These are phyloP conservation scores for Oncorhynchus clarkii DNA, from an alignment of 2,113 vertebrate species.

Conservation along the genomic window DNA sequence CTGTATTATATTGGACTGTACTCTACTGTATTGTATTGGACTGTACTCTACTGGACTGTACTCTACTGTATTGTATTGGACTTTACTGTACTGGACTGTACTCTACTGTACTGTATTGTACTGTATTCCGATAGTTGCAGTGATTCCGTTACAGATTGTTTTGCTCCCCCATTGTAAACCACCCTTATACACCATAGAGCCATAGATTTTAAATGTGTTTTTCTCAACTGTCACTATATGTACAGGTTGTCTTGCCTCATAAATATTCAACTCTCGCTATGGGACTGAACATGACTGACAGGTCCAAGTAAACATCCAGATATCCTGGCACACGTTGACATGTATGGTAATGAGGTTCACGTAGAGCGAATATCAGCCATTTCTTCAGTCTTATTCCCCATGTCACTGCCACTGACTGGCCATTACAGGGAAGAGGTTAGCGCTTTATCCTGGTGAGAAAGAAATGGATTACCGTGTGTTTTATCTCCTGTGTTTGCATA, in stretches of 20 bases:
- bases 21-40: too few species aligned
- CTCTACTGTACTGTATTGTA: too few species aligned
- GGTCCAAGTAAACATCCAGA: slow-evolving; percentile 5
- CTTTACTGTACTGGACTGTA: too few species aligned
- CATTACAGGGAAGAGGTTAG: background rate
- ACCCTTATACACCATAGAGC: background rate
- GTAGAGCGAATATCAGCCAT: background rate
- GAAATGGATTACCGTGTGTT: background rate
- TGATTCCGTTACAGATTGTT: background rate
- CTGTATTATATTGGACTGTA: too few species aligned
- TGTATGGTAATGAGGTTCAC: background rate
- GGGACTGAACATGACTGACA: background rate
- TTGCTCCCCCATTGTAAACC: background rate
- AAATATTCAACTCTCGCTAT: background rate
- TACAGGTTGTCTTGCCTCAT: slow-evolving; percentile 10
- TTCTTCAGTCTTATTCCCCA: background rate
- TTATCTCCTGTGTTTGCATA: background rate
- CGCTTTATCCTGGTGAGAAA: background rate
- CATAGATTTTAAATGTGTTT: background rate
- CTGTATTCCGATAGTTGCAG: too few species aligned
- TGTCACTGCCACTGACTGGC: background rate
- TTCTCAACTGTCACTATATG: slow-evolving; percentile 6
- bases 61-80: too few species aligned
- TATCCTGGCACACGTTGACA: background rate
- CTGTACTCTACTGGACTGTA: too few species aligned